Conservation (phyloP, 1,140 invertebrate genomes). For the Diploscapter pachys region DNA sequence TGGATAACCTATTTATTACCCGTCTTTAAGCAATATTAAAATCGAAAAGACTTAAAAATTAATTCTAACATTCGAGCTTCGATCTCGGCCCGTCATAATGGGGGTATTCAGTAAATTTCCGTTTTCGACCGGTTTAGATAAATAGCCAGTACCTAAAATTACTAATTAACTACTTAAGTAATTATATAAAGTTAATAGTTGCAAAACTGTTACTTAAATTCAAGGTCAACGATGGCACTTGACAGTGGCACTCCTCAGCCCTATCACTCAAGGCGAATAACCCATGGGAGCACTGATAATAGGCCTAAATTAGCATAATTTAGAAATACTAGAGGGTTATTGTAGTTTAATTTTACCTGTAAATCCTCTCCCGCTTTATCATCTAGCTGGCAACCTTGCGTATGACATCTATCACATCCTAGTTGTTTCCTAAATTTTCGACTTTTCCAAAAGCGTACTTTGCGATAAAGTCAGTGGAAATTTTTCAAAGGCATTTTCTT, state of each 20-base stretch:
- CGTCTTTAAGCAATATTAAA: neutral
- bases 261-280: neutral
- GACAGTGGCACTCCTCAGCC: neutral
- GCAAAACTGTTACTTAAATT: neutral
- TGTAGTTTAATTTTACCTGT: constrained; percentile 13
- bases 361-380: constrained; percentile 25
- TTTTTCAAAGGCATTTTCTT: no score
- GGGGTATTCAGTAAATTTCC: no score
- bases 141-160: neutral
- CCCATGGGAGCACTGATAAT: no score
- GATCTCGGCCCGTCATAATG: no score
- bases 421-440: constrained; percentile 46
- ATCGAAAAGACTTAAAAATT: neutral
- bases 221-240: neutral
- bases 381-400: constrained; percentile 54
- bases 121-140: neutral
- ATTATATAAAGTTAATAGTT: neutral
- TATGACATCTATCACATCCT: constrained; percentile 55
- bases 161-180: neutral
- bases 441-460: no score
- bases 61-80: neutral
- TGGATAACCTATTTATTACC: neutral
- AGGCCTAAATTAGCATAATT: neutral
- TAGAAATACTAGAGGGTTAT: neutral
- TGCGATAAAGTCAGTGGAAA: no score